Evolutionary conservation across 2,797 vertebrate genomes (phyloP), one percentile per base, ranked within the genome.

Genomic region (Cuniculus paca): DNA sequence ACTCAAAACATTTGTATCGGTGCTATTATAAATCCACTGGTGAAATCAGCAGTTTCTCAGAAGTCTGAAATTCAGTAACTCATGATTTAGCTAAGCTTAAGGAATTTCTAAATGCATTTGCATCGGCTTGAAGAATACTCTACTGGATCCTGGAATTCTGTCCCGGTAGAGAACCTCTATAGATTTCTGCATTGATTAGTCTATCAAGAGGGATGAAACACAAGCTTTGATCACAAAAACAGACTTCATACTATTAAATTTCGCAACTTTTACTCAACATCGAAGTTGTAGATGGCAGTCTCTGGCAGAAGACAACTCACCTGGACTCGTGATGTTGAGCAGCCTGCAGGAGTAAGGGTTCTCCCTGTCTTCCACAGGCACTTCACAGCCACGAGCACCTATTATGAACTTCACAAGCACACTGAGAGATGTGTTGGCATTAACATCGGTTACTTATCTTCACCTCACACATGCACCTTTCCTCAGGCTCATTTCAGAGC

Each of bases 401-500:
- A 99, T 98, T 92, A 99, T 99, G 98, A 99, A 99, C 99, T 99
- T 99, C 98, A 99, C 99, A 98, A 99, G 99, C 98, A 99, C 99
- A 97, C 99, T 99, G 98, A 97, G 98, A 98, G 96, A 98, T 83
- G 97, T 82, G 96, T 90, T 70, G 97, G 95, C 92, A 97, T 98
- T 98, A 98, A 96, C 92, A 97, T 61, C 75, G 95, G 97, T 95
- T 96, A 97, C 61, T 74, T 96, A 93, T 86, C 96, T 87, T 96
- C 93, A 95, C 22, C n/a, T 85, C 17, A 42, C 94, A 87, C 19
- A 63, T 52, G 63, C 19, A 84, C 2, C 36, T 31, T 95, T 96
- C 36, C 72, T 96, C 80, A 74, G 8, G 77, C 54, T 39, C 89
- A 74, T 10, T 48, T 88, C 88, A 84, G 93, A 93, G 54, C 28